Evolutionary conservation across 2,797 vertebrate species (phyloP).

Genomic region (Acomys russatus): DNA sequence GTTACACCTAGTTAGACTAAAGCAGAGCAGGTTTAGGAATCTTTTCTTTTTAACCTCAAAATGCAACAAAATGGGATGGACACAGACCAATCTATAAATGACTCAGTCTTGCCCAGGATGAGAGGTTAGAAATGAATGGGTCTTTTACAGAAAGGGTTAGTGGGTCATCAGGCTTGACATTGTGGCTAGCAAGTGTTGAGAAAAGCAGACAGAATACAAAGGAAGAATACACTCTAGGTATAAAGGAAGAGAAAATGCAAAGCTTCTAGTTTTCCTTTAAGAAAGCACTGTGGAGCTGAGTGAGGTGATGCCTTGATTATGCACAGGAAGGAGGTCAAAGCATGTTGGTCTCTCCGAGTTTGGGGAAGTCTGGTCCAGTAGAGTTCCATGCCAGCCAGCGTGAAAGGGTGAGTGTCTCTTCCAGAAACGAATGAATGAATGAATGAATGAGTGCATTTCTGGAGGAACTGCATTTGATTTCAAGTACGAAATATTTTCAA

Average conservation of each 20-base stretch:
- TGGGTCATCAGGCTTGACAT: neutral
- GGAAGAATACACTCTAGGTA: neutral
- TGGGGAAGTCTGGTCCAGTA: neutral
- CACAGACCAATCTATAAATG: neutral
- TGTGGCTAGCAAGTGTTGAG: neutral
- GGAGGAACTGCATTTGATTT: neutral
- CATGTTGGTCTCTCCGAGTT: neutral
- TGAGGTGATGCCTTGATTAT: neutral
- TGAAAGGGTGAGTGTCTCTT: neutral
- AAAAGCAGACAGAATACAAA: neutral
- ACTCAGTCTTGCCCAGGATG: neutral
- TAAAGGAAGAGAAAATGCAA: neutral
- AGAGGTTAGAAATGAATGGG: neutral
- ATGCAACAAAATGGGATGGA: constrained; percentile 13
- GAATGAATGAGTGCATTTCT: neutral
- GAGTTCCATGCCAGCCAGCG: neutral
- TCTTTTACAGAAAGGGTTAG: neutral
- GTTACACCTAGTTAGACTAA: neutral
- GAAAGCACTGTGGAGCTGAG: neutral
- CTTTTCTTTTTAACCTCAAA: neutral
- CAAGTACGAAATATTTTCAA: constrained; percentile 7
- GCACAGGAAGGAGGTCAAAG: neutral
- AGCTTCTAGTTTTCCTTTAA: neutral
- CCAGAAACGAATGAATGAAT: neutral
- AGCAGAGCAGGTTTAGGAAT: neutral